Base-by-base conservation (phyloP, 2,888 invertebrate genomes). In the Phaedon cochleariae region DNA sequence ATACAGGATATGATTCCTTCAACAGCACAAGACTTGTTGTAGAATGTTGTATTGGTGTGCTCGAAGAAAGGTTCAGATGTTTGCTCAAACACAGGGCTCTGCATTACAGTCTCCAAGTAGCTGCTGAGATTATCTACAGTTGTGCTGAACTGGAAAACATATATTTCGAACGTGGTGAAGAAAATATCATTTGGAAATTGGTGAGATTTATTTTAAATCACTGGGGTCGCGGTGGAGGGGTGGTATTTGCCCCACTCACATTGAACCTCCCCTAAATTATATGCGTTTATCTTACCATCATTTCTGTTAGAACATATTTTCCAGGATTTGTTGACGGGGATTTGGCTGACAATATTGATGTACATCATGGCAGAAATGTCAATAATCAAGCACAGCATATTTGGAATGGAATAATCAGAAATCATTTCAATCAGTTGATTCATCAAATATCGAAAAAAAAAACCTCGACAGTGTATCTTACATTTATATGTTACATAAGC, bases 41-140 rank as follows among this genome's bases (percentile, higher is more conserved):
- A 37, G 59, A 64, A 60, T 12, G 34, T 1, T 22, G 29, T 12
- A 64, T 52, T 29, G 59, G 54, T 22, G 18, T 58, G n/a, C 46
- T 58, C 15, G 46, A 58, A 58, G 34, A 18, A n/a, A 22, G 65
- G 26, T 62, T 65, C 21, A 26, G 58, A 45, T 65, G 58, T 41
- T 17, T 58, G 9, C 60, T 48, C 41, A 55, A 49, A 22, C 65
- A 62, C 17, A 62, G 65, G 49, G 58, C 62, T 37, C 53, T 65
- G 17, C 6, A 37, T 22, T 65, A 62, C 48, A 26, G 57, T n/a
- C 57, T 58, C 10, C 12, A 55, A 10, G n/a, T 34, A 41, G 58
- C 52, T 15, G 65, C 55, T 15, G 22, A 62, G 58, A 65, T 65
- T 48, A 65, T 65, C 58, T 57, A 57, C 49, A 57, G 57, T 26